Evolutionary conservation across 2,113 vertebrate species (phyloP).

Genomic region (Microcebus tavaratra): DNA sequence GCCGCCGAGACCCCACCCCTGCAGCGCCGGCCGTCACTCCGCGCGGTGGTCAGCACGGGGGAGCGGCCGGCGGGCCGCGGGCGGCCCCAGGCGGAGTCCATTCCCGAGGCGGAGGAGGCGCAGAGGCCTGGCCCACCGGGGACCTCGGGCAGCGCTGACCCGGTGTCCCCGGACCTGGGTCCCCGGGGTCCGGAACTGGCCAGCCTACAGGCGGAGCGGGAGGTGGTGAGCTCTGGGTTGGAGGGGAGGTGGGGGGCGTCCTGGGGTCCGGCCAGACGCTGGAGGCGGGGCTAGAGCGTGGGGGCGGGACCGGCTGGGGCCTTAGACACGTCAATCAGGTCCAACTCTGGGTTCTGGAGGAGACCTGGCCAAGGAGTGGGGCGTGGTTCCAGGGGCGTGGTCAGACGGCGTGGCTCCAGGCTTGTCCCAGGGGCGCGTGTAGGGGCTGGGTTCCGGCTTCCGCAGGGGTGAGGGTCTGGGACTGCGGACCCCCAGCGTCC

Average conservation of each 20-base stretch:
- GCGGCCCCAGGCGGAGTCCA: neutral
- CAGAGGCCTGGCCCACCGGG: accelerated
- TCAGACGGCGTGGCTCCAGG: no score
- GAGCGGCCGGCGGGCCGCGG: neutral
- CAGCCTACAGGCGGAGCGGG: conserved; percentile 46
- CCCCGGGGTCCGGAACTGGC: conserved; percentile 50
- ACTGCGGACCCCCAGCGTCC: neutral
- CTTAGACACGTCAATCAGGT: neutral
- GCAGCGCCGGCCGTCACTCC: conserved; percentile 51
- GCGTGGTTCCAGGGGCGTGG: neutral
- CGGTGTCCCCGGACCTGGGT: conserved; percentile 21
- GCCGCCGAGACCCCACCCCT: conserved; percentile 37
- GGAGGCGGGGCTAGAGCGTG: neutral
- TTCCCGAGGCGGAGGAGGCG: neutral
- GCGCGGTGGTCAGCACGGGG: neutral
- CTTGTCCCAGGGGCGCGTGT: neutral
- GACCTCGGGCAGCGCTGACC: neutral
- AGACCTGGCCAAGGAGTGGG: accelerated
- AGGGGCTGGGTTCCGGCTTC: neutral
- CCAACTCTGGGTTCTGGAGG: neutral
- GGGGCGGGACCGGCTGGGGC: no score
- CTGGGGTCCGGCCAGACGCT: neutral
- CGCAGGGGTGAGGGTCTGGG: accelerated
- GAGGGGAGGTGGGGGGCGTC: no score
- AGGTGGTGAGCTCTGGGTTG: conserved; percentile 62